These are phyloP conservation scores for Pomatorhinus ruficollis DNA, from an alignment of 2,113 vertebrate genomes.

Conservation along the genomic window DNA sequence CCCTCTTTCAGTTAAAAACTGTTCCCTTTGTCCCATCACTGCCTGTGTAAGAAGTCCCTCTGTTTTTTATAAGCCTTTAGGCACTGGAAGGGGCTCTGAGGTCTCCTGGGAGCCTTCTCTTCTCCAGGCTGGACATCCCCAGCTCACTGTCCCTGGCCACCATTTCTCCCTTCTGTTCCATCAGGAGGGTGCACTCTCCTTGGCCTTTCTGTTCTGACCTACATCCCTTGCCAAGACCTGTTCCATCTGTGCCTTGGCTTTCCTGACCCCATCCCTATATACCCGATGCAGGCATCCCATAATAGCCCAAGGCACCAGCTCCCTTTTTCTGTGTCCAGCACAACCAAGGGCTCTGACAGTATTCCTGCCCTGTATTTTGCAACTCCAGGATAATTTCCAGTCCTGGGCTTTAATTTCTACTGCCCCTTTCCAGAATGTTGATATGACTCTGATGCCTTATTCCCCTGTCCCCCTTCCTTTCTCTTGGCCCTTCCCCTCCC, in stretches of 20 bases:
- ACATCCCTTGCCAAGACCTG: neutral
- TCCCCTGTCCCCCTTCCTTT: too few species aligned
- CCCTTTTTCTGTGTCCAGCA: neutral
- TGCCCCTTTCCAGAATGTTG: accelerated
- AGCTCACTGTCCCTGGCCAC: neutral
- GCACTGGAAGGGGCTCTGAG: neutral
- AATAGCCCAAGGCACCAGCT: neutral
- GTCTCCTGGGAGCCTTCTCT: neutral
- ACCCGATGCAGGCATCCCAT: neutral
- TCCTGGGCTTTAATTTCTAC: neutral
- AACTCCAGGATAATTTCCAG: neutral
- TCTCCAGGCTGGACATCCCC: neutral
- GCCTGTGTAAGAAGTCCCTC: neutral
- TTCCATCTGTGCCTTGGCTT: neutral
- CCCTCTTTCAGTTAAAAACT: neutral
- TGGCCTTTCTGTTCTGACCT: neutral
- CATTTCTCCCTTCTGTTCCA: neutral
- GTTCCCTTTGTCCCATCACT: neutral
- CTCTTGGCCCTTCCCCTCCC: neutral
- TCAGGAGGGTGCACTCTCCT: neutral
- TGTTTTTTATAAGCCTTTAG: neutral
- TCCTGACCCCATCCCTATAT: neutral
- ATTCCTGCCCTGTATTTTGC: neutral
- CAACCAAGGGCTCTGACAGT: neutral
- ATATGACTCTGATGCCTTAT: neutral